A percentile compares a stretch with the other conserved stretches of the same genome.
Evolutionary conservation across 2,797 vertebrate species (phyloP).

Genomic region (Erethizon dorsatum): DNA sequence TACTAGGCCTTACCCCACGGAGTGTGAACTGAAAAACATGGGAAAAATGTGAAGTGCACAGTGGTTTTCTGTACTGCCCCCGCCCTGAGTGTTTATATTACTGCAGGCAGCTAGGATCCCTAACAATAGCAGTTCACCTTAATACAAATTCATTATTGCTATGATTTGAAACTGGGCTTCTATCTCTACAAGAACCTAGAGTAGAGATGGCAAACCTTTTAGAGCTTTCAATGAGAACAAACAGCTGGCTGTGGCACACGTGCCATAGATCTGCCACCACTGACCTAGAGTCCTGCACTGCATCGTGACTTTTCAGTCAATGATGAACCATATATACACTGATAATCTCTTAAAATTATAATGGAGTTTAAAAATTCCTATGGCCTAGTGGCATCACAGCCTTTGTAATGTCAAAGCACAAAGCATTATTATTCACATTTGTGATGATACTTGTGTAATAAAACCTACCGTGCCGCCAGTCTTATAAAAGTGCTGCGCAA

Average conservation of each 20-base stretch:
- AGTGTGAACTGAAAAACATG: conserved; percentile 42
- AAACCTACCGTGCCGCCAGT: neutral
- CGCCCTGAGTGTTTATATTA: neutral
- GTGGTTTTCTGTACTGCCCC: neutral
- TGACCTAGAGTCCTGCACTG: neutral
- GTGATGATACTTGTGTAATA: neutral
- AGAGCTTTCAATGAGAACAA: neutral
- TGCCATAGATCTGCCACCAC: neutral
- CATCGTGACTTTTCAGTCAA: neutral
- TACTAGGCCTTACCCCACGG: neutral
- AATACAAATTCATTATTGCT: neutral
- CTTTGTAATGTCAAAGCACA: neutral
- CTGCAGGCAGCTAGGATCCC: neutral
- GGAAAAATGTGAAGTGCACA: neutral
- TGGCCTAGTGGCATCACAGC: neutral
- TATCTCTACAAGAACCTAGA: neutral
- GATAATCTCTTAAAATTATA: neutral
- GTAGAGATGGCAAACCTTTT: neutral
- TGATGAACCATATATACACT: neutral
- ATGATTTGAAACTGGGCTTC: neutral
- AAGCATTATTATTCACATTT: neutral
- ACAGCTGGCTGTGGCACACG: neutral
- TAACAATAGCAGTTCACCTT: neutral
- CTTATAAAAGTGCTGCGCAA: neutral
- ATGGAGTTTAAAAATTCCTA: neutral